Evolutionary conservation across 1,140 invertebrate genomes (phyloP).

Genomic region (Ladona fulva): DNA sequence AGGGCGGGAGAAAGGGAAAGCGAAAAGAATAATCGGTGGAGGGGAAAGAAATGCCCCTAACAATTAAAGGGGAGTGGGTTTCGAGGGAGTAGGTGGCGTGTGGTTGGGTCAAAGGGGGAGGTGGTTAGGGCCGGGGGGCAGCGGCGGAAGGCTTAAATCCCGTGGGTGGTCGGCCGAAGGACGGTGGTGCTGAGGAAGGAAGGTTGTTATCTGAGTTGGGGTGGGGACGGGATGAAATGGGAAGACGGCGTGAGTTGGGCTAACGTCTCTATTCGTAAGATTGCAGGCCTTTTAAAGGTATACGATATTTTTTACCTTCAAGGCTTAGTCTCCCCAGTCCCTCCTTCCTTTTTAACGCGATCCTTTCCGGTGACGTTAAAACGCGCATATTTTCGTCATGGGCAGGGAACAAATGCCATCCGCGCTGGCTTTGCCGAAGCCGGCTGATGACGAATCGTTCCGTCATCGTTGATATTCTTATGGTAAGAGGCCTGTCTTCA

Average conservation of each 20-base stretch:
- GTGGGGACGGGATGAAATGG: background rate
- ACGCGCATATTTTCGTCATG: no score
- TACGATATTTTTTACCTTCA: background rate
- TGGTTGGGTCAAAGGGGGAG: background rate
- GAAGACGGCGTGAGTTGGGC: background rate
- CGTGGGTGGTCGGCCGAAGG: background rate
- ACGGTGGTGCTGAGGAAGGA: background rate
- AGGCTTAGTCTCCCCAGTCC: background rate
- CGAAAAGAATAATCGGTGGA: no score
- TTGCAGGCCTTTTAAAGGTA: background rate
- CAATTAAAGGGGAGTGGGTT: no score
- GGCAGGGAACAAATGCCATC: no score
- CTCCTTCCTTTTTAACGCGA: background rate
- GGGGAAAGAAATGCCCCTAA: no score
- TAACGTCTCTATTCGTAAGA: constrained; percentile 2
- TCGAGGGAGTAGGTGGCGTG: background rate
- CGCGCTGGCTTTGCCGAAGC: no score
- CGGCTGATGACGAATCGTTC: no score
- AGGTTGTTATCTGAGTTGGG: background rate
- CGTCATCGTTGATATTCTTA: no score
- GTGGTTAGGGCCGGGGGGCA: background rate
- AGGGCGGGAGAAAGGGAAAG: no score
- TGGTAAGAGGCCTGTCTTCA: no score
- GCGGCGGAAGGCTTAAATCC: background rate
- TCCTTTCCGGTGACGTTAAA: no score